These are phyloP conservation scores for Urocolius indicus DNA, from an alignment of 2,113 vertebrate genomes.

Conservation along the genomic window DNA sequence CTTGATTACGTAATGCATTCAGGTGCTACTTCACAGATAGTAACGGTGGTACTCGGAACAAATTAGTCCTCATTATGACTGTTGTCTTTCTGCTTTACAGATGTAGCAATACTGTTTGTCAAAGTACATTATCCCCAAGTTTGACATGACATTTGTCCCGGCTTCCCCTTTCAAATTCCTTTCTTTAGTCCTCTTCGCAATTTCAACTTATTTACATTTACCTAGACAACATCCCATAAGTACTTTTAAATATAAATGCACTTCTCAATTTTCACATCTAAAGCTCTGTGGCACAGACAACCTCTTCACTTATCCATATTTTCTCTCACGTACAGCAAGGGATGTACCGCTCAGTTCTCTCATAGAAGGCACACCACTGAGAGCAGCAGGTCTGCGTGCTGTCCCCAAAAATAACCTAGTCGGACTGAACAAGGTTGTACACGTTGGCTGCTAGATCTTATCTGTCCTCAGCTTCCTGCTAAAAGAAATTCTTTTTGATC, in stretches of 20 bases:
- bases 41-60: background rate
- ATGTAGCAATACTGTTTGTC: background rate
- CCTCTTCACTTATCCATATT: background rate
- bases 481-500: background rate
- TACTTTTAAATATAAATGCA: background rate
- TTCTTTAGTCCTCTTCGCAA: background rate
- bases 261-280: background rate
- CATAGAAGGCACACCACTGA: background rate
- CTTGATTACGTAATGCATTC: background rate
- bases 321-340: background rate
- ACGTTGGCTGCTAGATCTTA: background rate
- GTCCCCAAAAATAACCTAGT: background rate
- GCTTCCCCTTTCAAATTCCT: background rate
- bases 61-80: background rate
- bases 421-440: fast-evolving
- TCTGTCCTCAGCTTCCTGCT: background rate
- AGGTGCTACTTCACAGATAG: background rate
- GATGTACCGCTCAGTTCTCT: background rate
- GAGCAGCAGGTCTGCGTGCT: background rate
- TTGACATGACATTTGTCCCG: background rate
- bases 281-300: background rate
- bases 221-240: background rate
- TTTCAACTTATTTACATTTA: background rate
- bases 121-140: background rate
- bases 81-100: background rate